Conservation (phyloP, 2,888 invertebrate species). For the Nomada lathburiana region DNA sequence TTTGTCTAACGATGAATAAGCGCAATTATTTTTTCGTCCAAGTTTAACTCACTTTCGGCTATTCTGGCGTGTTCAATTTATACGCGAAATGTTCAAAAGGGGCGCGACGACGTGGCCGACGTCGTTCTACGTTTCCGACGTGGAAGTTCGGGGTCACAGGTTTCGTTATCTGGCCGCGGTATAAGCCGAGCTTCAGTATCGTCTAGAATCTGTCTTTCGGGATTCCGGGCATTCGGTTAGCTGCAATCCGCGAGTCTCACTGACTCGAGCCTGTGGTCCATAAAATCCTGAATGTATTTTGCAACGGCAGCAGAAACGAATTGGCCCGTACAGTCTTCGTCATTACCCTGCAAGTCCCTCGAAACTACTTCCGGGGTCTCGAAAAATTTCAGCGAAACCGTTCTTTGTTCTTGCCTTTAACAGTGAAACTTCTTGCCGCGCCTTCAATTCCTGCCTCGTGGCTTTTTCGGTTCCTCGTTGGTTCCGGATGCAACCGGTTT, state of each 20-base stretch:
- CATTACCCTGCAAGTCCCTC: slow-evolving; percentile 64
- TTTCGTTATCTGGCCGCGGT: slow-evolving; percentile 18
- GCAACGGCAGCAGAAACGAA: slow-evolving; percentile 74
- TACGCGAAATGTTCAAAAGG: slow-evolving; percentile 2
- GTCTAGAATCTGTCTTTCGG: slow-evolving; percentile 48
- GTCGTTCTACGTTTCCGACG: slow-evolving; percentile 3
- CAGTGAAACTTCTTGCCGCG: slow-evolving; percentile 52
- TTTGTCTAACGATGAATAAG: slow-evolving; percentile 38
- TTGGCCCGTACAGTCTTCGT: slow-evolving; percentile 63
- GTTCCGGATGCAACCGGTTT: no score
- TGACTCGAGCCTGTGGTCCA: slow-evolving; percentile 63
- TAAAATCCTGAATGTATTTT: slow-evolving; percentile 76
- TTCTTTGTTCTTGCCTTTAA: slow-evolving; percentile 59
- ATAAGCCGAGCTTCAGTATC: slow-evolving; percentile 23
- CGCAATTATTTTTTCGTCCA: not conserved
- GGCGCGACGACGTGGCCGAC: not conserved
- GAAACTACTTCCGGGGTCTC: slow-evolving; percentile 57
- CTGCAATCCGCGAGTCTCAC: slow-evolving; percentile 66
- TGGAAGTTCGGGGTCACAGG: slow-evolving; percentile 25
- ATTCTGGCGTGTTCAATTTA: no score
- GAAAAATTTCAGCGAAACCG: slow-evolving; percentile 64
- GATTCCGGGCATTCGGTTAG: slow-evolving; percentile 53
- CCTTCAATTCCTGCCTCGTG: not conserved
- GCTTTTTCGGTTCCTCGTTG: no score
- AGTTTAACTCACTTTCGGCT: not conserved